These are phyloP conservation scores for Paratilapia polleni DNA, from an alignment of 2,113 vertebrate genomes.

Conservation along the genomic window DNA sequence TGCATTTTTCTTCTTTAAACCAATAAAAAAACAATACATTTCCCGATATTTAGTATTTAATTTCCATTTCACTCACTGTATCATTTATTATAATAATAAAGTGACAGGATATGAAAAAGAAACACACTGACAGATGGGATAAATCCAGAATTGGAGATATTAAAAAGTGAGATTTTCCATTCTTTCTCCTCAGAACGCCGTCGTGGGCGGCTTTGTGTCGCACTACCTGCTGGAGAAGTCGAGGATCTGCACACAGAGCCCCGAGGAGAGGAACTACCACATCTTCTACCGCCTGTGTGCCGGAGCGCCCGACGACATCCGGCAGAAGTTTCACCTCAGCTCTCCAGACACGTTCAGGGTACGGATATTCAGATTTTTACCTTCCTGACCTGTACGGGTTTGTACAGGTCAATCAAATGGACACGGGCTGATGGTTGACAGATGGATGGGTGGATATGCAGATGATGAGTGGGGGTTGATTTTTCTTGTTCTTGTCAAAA, in stretches of 20 bases:
- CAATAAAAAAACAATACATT: not conserved
- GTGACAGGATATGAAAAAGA: not conserved
- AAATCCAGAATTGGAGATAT: not conserved
- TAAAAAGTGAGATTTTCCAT: not conserved
- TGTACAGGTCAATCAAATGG: too few relatives aligned
- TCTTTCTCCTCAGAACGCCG: slow-evolving; percentile 82
- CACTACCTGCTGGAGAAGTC: slow-evolving; percentile 99
- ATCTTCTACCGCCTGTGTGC: slow-evolving; percentile 98
- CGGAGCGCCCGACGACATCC: slow-evolving; percentile 92
- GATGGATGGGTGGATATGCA: not conserved
- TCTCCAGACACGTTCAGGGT: slow-evolving; percentile 95
- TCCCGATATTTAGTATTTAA: not conserved
- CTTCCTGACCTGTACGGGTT: too few relatives aligned
- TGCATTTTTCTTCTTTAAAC: not conserved
- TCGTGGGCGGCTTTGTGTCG: slow-evolving; percentile 97
- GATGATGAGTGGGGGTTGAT: not conserved
- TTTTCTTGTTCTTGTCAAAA: not conserved
- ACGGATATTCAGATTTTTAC: slow-evolving; percentile 37
- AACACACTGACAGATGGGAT: not conserved
- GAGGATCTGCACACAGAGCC: slow-evolving; percentile 93
- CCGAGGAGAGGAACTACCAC: slow-evolving; percentile 98
- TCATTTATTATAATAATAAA: not conserved
- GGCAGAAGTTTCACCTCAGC: slow-evolving; percentile 89
- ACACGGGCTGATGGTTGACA: not conserved
- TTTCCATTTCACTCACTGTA: not conserved